Conservation (phyloP, 2,113 vertebrate species). For the Euleptes europaea region DNA sequence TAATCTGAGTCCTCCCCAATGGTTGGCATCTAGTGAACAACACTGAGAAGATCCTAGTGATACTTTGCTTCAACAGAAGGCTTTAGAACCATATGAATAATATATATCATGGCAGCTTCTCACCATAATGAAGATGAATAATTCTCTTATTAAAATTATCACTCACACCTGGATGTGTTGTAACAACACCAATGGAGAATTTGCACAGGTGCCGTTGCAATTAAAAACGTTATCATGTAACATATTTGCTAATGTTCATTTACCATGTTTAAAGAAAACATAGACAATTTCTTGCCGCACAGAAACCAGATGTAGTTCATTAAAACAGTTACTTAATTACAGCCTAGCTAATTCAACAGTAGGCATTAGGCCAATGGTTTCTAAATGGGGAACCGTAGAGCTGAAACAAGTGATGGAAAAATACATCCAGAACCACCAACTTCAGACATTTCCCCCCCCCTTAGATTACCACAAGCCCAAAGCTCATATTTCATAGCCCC, state of each 20-base stretch:
- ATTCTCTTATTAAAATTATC: constrained; percentile 23
- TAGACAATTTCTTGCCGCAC: not conserved
- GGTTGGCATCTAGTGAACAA: not conserved
- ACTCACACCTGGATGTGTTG: constrained; percentile 22
- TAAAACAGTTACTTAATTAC: constrained; percentile 5
- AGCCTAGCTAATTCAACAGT: constrained; percentile 1
- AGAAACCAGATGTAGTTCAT: constrained; percentile 19
- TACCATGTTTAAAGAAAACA: not conserved
- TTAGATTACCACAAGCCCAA: not conserved
- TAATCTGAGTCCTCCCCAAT: constrained; percentile 1
- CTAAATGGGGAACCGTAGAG: not conserved
- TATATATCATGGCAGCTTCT: constrained; percentile 21
- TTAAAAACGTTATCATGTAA: constrained; percentile 15
- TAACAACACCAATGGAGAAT: constrained; percentile 10
- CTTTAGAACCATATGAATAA: constrained; percentile 3
- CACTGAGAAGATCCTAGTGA: constrained; percentile 11
- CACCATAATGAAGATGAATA: constrained; percentile 15
- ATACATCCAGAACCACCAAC: not conserved
- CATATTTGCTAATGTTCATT: not conserved
- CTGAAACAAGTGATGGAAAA: not conserved
- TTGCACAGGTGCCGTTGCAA: constrained; percentile 14
- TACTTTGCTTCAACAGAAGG: not conserved
- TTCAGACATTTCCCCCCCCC: not conserved
- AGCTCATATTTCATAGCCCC: not conserved
- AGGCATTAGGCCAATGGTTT: not conserved